Evolutionary conservation across 2,888 invertebrate species (phyloP).

Genomic region (Alentia gelatinosa): DNA sequence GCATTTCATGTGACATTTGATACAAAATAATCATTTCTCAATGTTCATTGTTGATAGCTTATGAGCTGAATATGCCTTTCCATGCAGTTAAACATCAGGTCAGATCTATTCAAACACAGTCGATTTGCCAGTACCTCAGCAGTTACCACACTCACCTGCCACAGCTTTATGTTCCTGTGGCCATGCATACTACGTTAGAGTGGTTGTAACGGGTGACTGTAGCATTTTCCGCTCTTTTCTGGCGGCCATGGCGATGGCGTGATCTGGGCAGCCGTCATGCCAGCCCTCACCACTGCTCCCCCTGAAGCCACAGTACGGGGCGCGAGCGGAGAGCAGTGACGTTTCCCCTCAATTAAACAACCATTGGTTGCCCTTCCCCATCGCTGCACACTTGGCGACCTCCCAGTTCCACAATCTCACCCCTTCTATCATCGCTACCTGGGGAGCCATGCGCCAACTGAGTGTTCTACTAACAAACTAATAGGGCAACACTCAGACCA

Average conservation of each 20-base stretch:
- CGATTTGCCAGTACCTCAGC: too few species aligned
- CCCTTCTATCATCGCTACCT: not conserved
- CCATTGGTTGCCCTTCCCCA: slow-evolving; percentile 32
- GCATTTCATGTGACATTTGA: too few species aligned
- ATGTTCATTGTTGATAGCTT: too few species aligned
- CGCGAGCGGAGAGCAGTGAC: not conserved
- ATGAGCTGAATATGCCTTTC: too few species aligned
- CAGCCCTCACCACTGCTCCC: not conserved
- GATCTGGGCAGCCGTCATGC: not conserved
- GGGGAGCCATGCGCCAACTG: not conserved
- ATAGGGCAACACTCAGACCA: too few species aligned
- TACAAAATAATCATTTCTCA: too few species aligned
- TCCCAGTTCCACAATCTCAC: not conserved
- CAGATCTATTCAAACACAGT: too few species aligned
- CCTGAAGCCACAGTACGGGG: not conserved
- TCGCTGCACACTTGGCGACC: slow-evolving; percentile 20
- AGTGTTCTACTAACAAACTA: too few species aligned
- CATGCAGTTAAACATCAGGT: too few species aligned
- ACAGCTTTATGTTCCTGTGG: too few species aligned
- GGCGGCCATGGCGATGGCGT: not conserved
- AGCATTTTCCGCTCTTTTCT: not conserved
- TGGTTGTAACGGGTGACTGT: not conserved
- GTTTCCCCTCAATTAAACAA: slow-evolving; percentile 47
- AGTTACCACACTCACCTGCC: too few species aligned
- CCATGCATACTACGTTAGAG: not conserved